phyloP scores from a whole-genome alignment of 2,113 vertebrate genomes.

The Prionailurus bengalensis region DNA sequence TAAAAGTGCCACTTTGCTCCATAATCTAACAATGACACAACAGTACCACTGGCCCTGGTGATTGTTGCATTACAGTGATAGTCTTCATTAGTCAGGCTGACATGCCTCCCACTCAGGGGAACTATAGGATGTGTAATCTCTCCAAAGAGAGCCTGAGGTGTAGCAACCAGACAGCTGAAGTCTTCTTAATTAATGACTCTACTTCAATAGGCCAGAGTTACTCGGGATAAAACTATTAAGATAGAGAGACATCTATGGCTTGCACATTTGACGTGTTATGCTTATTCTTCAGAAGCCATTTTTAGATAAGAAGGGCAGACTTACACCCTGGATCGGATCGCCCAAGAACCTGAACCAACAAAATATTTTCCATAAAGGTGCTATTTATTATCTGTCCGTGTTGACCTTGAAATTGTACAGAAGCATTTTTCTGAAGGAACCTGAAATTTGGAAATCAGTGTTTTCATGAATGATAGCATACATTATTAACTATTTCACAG shows the following conservation, averaged over 20 bases:
- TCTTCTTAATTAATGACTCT: slow-evolving; percentile 68
- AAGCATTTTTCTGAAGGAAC: neutral
- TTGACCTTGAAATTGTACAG: neutral
- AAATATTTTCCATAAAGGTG: neutral
- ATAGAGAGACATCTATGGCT: neutral
- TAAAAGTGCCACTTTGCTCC: neutral
- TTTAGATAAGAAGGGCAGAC: slow-evolving; percentile 38
- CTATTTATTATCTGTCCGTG: neutral
- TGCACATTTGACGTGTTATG: neutral
- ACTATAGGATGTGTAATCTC: slow-evolving; percentile 57
- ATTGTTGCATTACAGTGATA: neutral
- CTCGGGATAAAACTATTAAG: slow-evolving; percentile 40
- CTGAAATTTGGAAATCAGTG: neutral
- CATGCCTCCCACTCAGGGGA: slow-evolving; percentile 13
- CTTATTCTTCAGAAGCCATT: slow-evolving; percentile 3
- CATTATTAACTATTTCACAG: neutral
- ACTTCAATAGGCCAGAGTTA: neutral
- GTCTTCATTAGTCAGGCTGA: slow-evolving; percentile 75
- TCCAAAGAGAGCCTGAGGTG: slow-evolving; percentile 65
- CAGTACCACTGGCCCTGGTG: neutral
- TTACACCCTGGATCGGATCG: neutral
- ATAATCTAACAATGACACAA: neutral
- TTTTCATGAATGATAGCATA: neutral
- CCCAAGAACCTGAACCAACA: slow-evolving; percentile 50
- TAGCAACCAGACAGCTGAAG: slow-evolving; percentile 57